Evolutionary conservation across 1,140 invertebrate genomes (phyloP).

Genomic region (Sipha flava): DNA sequence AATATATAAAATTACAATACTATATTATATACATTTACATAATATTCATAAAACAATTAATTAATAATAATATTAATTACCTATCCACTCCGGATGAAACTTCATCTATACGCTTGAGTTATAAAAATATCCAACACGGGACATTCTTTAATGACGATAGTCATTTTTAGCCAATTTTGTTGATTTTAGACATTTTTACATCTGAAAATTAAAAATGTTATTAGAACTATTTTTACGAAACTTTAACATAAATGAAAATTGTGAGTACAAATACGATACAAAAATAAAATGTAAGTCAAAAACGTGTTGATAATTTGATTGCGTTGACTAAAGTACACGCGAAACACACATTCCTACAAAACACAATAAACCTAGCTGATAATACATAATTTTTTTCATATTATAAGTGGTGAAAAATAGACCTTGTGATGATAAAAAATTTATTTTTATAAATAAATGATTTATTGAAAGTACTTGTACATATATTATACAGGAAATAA

Average conservation of each 20-base stretch:
- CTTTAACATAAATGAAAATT: no score
- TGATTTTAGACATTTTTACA: neutral
- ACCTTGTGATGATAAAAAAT: neutral
- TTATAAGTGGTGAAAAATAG: neutral
- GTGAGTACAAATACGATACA: no score
- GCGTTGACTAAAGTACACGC: no score
- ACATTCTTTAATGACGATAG: neutral
- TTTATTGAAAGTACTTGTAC: neutral
- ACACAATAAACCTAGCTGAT: neutral
- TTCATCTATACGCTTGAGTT: constrained; percentile 9
- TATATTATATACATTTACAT: neutral
- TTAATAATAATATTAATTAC: neutral
- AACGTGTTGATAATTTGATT: no score
- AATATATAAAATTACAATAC: neutral
- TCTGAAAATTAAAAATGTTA: neutral
- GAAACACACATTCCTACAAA: no score
- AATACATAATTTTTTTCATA: neutral
- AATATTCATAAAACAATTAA: neutral
- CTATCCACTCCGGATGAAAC: neutral
- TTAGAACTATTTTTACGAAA: neutral
- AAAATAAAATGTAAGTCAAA: no score
- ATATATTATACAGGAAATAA: neutral
- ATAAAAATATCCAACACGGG: neutral
- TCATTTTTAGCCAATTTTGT: neutral
- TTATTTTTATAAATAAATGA: neutral